Percentiles rank a stretch among this genome's conserved stretches.
These are phyloP conservation scores for Etheostoma perlongum DNA, from an alignment of 2,797 vertebrate species.

Conservation along the genomic window DNA sequence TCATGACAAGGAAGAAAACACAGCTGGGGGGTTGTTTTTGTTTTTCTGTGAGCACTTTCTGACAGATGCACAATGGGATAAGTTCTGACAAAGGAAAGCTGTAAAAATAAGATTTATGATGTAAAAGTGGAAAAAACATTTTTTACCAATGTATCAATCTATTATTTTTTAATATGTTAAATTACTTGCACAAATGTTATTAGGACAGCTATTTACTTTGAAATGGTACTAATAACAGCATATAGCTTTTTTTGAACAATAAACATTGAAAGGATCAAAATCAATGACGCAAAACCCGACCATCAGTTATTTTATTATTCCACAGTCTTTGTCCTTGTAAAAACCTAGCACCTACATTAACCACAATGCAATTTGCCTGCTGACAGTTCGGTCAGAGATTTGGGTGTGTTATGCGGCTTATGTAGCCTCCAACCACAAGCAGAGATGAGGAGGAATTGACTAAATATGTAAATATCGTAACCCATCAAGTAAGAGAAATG, in stretches of 20 bases:
- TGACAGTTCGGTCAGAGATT: not conserved
- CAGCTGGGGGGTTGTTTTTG: conserved; percentile 80
- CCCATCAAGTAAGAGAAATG: not conserved
- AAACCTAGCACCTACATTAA: not conserved
- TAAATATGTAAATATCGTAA: not conserved
- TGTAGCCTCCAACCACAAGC: not conserved
- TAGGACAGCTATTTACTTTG: not conserved
- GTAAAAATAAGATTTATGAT: conserved; percentile 29
- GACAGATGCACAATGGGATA: conserved; percentile 66
- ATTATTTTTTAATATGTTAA: not conserved
- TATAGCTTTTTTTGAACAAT: not conserved
- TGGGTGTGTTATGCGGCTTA: not conserved
- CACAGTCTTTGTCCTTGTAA: not conserved
- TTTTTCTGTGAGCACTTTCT: conserved; percentile 70
- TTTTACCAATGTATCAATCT: not conserved
- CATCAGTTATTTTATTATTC: too few relatives aligned
- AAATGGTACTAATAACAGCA: not conserved
- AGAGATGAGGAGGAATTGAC: not conserved
- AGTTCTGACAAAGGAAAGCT: conserved; percentile 34
- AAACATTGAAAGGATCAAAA: not conserved
- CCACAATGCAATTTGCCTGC: not conserved
- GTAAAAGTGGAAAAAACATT: not conserved
- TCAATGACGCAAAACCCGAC: not conserved
- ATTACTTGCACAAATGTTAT: not conserved
- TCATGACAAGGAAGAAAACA: conserved; percentile 73